Percentiles rank a stretch among this genome's conserved stretches.
Evolutionary conservation across 2,888 invertebrate genomes (phyloP).

Genomic region (Branchipolynoe longqiensis): DNA sequence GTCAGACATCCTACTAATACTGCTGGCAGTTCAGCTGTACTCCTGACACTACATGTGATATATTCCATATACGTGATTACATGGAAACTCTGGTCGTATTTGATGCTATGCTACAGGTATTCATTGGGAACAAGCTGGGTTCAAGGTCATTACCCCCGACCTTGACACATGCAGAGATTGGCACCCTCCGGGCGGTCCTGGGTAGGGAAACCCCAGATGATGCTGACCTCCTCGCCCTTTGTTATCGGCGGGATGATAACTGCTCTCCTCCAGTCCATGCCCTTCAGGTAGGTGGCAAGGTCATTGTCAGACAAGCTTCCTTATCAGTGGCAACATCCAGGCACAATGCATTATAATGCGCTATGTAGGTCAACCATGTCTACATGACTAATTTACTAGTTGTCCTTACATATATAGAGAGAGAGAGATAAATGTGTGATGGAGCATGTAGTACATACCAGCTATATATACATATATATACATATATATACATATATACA

Average conservation of each 20-base stretch:
- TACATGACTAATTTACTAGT: background rate
- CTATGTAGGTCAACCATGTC: background rate
- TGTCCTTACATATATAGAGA: background rate
- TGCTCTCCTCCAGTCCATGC: background rate
- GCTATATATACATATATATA: no score
- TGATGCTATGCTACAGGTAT: background rate
- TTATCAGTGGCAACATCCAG: no score
- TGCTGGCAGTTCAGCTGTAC: no score
- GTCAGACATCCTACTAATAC: no score
- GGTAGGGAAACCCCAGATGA: constrained; percentile 31
- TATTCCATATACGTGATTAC: no score
- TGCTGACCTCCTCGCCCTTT: background rate
- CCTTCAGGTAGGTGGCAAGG: background rate
- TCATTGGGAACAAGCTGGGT: constrained; percentile 5
- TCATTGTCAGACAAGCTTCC: no score
- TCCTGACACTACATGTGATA: no score
- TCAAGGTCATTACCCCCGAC: background rate
- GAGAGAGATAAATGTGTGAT: background rate
- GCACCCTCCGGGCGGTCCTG: background rate
- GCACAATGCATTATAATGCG: background rate
- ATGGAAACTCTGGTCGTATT: background rate
- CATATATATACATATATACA: no score
- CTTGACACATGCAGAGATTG: constrained; percentile 1
- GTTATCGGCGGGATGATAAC: constrained; percentile 11
- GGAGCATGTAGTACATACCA: no score